phyloP scores from a whole-genome alignment of 2,888 invertebrate species.

The Netelia melanura region DNA sequence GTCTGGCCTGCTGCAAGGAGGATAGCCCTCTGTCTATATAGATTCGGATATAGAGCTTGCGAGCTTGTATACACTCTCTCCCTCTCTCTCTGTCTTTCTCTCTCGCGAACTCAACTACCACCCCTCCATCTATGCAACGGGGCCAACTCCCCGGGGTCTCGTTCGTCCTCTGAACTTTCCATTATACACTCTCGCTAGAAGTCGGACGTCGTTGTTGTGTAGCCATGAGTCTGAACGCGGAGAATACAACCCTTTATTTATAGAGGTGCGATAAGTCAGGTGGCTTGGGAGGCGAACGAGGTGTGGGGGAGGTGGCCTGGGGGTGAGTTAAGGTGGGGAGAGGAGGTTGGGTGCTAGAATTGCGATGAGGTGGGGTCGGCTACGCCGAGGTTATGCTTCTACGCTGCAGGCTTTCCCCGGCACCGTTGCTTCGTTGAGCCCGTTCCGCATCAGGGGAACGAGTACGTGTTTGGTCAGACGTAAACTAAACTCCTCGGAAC shows the following conservation, averaged over 20 bases:
- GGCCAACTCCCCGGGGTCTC: conserved; percentile 56
- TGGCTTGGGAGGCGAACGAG: conserved; percentile 34
- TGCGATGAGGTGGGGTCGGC: conserved; percentile 12
- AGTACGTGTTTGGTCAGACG: conserved; percentile 69
- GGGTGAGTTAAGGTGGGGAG: neutral
- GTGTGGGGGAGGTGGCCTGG: conserved; percentile 18
- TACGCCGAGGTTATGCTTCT: conserved; percentile 41
- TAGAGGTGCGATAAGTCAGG: conserved; percentile 69
- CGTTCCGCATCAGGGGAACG: conserved; percentile 68
- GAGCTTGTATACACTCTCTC: neutral
- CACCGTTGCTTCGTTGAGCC: conserved; percentile 60
- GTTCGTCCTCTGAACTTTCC: conserved; percentile 64
- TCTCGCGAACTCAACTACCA: neutral
- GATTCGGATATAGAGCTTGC: conserved; percentile 2
- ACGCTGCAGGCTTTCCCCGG: conserved; percentile 44
- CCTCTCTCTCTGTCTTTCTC: conserved; percentile 21
- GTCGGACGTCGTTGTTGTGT: conserved; percentile 39
- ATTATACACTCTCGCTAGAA: conserved; percentile 53
- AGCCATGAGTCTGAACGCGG: conserved; percentile 41
- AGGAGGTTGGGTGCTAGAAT: conserved; percentile 26
- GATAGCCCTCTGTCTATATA: conserved; percentile 9
- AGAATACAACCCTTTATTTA: conserved; percentile 69
- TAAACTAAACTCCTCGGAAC: conserved; percentile 68
- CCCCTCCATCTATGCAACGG: conserved; percentile 27
- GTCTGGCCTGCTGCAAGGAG: neutral